Percentiles rank a stretch among this genome's conserved stretches.
Conservation (phyloP, 2,797 vertebrate species). For the Poeciliopsis infans region DNA sequence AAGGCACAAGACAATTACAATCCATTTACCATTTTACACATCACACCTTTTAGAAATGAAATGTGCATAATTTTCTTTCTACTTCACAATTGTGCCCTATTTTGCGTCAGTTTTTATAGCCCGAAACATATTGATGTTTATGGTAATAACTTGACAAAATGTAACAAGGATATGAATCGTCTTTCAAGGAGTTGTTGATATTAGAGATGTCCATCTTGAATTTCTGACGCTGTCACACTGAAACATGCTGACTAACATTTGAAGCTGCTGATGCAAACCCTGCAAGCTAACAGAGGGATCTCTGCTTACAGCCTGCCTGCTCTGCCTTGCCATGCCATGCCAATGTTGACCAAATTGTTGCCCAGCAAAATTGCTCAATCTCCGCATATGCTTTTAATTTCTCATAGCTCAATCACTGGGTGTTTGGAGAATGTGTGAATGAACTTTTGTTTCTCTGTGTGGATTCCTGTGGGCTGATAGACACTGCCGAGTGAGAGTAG, state of each 20-base stretch:
- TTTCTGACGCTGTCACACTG: not conserved
- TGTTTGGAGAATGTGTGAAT: constrained; percentile 26
- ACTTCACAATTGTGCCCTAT: not conserved
- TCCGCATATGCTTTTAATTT: not conserved
- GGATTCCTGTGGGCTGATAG: constrained; percentile 42
- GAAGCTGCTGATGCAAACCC: not conserved
- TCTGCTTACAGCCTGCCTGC: constrained; percentile 66
- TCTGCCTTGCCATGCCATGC: constrained; percentile 68
- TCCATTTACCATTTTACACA: not conserved
- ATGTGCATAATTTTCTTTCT: not conserved
- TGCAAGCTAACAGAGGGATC: not conserved
- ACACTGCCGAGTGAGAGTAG: constrained; percentile 48
- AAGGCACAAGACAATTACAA: too few species aligned
- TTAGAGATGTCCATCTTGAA: not conserved
- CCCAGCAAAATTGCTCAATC: constrained; percentile 3
- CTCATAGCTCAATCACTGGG: not conserved
- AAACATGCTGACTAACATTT: constrained; percentile 6
- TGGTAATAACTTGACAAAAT: not conserved
- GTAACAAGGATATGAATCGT: not conserved
- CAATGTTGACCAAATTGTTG: constrained; percentile 25
- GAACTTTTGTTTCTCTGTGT: constrained; percentile 32
- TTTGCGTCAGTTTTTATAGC: not conserved
- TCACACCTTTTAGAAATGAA: not conserved
- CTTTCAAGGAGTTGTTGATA: not conserved
- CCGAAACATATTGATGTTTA: not conserved